Evolutionary conservation across 2,888 invertebrate genomes (phyloP), one percentile per base, ranked within the genome.

Genomic region (Drosophila recens): DNA sequence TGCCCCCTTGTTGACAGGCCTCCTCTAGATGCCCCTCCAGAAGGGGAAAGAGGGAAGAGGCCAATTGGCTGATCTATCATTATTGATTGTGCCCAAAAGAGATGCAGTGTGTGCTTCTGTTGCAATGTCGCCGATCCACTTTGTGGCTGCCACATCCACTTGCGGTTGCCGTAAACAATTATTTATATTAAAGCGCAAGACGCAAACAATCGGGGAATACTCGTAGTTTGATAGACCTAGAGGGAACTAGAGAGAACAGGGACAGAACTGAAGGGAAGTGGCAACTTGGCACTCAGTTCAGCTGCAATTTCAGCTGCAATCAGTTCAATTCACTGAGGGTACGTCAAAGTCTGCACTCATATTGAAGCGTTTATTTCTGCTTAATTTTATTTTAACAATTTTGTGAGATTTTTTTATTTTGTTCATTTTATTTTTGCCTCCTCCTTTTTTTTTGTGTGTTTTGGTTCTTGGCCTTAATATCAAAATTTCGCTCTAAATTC

Each of bases 401-500:
- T 79, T 56, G 54, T 48, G 42, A 6, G 57, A 75, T 74, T 72
- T 77, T 71, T 76, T 51, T 58, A 51, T 20, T 20, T 51, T n/a
- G n/a, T 61, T 73, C 40, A 9, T 2, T 74, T 75, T 49, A 58
- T 54, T 10, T 57, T 27, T 78, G 79, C 66, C 73, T 78, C 72
- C 79, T 86, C 48, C 72, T 66, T 59, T 73, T 82, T 82, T 79
- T 57, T 34, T 13, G 23, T 45, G 13, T 67, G 67, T 62, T 63
- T 56, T 61, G 49, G 61, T 75, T 76, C 59, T 75, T 80, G 88
- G 89, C 83, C 90, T 85, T 89, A 85, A 85, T 85, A 85, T 85
- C 80, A 85, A 89, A 87, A 86, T 88, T 88, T 89, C 89, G 87
- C 90, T 87, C 84, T 80, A 84, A 89, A 89, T 89, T 89, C 90